Conservation (phyloP, 2,888 invertebrate species). For the Lathronympha strigana region DNA sequence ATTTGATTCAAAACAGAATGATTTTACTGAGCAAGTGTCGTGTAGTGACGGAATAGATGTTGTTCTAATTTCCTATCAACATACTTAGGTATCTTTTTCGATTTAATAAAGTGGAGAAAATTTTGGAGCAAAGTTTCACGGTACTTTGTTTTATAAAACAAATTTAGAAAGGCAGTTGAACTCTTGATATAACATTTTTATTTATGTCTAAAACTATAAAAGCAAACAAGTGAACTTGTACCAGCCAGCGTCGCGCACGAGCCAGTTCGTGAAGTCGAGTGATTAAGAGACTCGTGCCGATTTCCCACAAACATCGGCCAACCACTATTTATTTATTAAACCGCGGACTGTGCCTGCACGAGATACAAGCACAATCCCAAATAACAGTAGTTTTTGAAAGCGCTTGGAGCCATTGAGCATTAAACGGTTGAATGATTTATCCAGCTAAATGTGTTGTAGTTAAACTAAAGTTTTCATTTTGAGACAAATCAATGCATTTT, state of each 20-base stretch:
- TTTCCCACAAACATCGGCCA: conserved; percentile 41
- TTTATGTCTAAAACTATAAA: conserved; percentile 43
- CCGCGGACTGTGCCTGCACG: conserved; percentile 3
- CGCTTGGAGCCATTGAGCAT: background rate
- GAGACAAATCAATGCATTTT: too few relatives aligned
- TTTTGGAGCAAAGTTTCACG: background rate
- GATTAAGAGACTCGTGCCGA: conserved; percentile 54
- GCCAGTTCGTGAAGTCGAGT: conserved; percentile 58
- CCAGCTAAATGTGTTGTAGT: too few relatives aligned
- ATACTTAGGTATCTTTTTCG: too few relatives aligned
- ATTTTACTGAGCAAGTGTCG: too few relatives aligned
- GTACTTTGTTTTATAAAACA: background rate
- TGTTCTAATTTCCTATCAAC: too few relatives aligned
- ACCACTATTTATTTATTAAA: conserved; percentile 38
- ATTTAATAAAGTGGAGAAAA: too few relatives aligned
- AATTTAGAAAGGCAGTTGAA: conserved; percentile 23
- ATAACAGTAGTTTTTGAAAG: conserved; percentile 18
- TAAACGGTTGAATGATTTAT: background rate
- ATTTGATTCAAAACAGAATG: too few relatives aligned
- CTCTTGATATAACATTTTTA: conserved; percentile 36
- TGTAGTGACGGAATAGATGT: too few relatives aligned
- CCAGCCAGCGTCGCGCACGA: conserved; percentile 47
- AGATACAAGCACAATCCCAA: conserved; percentile 22
- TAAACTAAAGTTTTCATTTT: too few relatives aligned
- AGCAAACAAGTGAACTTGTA: conserved; percentile 44